Evolutionary conservation across 2,888 invertebrate species (phyloP).

Genomic region (Eupeodes luniger): DNA sequence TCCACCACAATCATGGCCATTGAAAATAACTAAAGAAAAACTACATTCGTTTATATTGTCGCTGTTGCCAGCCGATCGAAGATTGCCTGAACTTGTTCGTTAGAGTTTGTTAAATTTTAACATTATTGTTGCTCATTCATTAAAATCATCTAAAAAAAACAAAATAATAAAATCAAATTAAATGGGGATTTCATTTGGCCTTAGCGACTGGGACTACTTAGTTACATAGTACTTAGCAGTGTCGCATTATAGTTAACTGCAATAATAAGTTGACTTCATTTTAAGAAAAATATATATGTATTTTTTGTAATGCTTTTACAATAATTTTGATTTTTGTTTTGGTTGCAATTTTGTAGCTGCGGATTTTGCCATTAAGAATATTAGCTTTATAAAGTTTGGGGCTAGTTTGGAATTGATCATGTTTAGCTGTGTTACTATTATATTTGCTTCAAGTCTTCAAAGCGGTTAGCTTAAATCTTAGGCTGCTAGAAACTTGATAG

Average conservation of each 20-base stretch:
- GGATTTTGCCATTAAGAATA: neutral
- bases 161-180: neutral
- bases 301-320: slow-evolving; percentile 39
- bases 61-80: slow-evolving; percentile 79
- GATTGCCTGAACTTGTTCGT: slow-evolving; percentile 83
- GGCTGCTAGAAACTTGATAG: too few species aligned
- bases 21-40: slow-evolving; percentile 58
- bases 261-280: neutral
- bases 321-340: neutral
- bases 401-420: too few species aligned
- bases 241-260: neutral
- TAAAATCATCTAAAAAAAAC: neutral
- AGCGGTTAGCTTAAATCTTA: too few species aligned
- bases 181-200: neutral
- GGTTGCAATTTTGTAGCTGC: neutral
- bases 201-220: neutral
- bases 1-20: slow-evolving; percentile 77
- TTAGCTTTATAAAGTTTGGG: too few species aligned
- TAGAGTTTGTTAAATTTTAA: slow-evolving; percentile 78
- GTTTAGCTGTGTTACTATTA: too few species aligned
- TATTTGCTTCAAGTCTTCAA: too few species aligned
- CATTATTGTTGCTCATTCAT: neutral
- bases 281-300: slow-evolving; percentile 5
- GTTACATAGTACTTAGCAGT: slow-evolving; percentile 28
- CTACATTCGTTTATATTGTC: slow-evolving; percentile 63